Evolutionary conservation across 1,140 invertebrate species (phyloP).

Genomic region (Epicauta chinensis): DNA sequence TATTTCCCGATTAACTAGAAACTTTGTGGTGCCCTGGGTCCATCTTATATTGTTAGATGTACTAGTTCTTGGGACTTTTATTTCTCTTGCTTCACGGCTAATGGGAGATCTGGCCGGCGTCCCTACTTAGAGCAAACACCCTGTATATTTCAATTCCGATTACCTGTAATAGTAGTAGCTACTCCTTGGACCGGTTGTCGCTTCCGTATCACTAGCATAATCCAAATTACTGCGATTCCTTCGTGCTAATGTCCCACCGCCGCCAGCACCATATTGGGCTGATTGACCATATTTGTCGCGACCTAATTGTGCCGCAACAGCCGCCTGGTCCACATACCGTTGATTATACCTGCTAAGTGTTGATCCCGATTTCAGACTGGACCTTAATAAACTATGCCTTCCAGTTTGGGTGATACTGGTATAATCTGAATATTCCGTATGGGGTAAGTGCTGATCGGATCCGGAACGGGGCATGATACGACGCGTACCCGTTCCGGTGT

Average conservation of each 20-base stretch:
- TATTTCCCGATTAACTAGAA: too few relatives aligned
- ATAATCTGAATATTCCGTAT: conserved; percentile 70
- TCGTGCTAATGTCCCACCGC: conserved; percentile 51
- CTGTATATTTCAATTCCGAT: too few relatives aligned
- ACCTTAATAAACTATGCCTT: conserved; percentile 66
- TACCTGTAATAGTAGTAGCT: conserved; percentile 72
- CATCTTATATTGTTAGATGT: too few relatives aligned
- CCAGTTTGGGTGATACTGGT: conserved; percentile 59
- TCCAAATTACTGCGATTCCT: conserved; percentile 70
- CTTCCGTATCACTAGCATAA: conserved; percentile 92
- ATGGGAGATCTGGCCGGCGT: too few relatives aligned
- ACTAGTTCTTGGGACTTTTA: too few relatives aligned
- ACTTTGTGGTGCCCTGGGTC: too few relatives aligned
- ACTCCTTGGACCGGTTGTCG: conserved; percentile 67
- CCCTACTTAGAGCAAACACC: too few relatives aligned
- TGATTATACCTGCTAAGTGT: conserved; percentile 48
- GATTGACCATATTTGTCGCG: conserved; percentile 39
- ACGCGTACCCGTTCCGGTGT: conserved; percentile 43
- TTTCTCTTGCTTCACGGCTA: too few relatives aligned
- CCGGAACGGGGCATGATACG: conserved; percentile 71
- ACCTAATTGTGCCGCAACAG: conserved; percentile 45
- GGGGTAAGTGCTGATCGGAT: conserved; percentile 76
- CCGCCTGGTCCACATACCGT: conserved; percentile 49
- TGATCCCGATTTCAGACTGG: conserved; percentile 64
- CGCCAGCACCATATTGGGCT: conserved; percentile 31